These are phyloP conservation scores for Bubo scandiacus DNA, from an alignment of 2,113 vertebrate species.

Conservation along the genomic window DNA sequence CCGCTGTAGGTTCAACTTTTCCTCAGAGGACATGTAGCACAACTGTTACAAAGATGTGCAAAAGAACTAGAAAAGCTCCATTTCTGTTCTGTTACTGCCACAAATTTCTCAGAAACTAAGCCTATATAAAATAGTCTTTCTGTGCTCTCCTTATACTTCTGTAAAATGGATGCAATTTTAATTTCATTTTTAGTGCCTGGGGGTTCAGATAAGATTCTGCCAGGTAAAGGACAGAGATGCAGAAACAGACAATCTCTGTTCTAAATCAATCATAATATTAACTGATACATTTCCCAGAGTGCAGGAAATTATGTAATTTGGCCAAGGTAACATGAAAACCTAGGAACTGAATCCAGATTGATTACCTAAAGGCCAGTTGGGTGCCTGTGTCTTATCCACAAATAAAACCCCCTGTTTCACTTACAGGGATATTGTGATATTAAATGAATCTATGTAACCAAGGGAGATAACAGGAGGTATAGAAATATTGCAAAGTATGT, in stretches of 20 bases:
- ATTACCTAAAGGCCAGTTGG: neutral
- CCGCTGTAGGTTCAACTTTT: neutral
- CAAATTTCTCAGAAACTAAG: neutral
- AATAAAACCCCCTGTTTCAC: neutral
- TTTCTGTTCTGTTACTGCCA: neutral
- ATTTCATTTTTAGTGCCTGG: neutral
- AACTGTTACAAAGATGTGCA: neutral
- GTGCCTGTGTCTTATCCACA: neutral
- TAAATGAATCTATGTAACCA: neutral
- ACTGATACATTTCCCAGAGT: neutral
- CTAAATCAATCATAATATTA: neutral
- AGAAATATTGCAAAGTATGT: neutral
- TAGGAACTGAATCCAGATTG: neutral
- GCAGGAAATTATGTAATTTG: neutral
- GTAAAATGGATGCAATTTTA: neutral
- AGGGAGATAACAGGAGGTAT: neutral
- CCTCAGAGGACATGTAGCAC: neutral
- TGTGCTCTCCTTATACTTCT: neutral
- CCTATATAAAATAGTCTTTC: neutral
- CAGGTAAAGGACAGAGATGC: neutral
- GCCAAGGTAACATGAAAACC: neutral
- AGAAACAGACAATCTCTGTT: neutral
- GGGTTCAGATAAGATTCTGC: neutral
- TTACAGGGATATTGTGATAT: neutral
- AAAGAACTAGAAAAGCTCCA: neutral